A percentile compares a stretch with the other conserved stretches of the same genome.
These are phyloP conservation scores for Cheirogaleus medius DNA, from an alignment of 2,113 vertebrate genomes.

Conservation along the genomic window DNA sequence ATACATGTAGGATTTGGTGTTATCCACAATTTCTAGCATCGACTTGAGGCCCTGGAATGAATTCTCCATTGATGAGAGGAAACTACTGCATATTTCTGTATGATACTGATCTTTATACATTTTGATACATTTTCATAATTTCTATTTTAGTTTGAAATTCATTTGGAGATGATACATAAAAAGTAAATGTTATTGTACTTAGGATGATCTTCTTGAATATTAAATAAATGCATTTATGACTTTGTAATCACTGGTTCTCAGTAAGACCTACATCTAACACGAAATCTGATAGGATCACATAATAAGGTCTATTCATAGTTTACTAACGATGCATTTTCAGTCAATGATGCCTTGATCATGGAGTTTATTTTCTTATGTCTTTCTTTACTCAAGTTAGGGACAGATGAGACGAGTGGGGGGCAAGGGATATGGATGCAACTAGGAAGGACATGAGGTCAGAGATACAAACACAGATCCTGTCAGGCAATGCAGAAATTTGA, in stretches of 20 bases:
- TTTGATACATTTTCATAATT: neutral
- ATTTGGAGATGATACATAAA: neutral
- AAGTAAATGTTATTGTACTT: neutral
- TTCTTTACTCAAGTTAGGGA: neutral
- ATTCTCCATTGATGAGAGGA: neutral
- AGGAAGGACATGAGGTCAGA: neutral
- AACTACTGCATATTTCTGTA: neutral
- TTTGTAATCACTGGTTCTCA: neutral
- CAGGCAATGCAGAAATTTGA: neutral
- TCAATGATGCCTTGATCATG: neutral
- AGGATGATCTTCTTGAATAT: neutral
- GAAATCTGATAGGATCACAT: neutral
- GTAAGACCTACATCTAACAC: neutral
- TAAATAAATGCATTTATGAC: neutral
- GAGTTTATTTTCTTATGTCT: neutral
- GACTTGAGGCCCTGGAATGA: neutral
- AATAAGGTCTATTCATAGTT: neutral
- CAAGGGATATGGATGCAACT: no score
- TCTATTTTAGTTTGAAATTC: neutral
- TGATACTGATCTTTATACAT: neutral
- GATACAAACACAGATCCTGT: neutral
- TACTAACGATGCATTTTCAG: neutral
- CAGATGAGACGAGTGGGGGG: rapidly evolving
- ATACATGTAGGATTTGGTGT: neutral
- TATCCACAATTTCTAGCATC: neutral